These are phyloP conservation scores for Melanotaenia maccullochi DNA, from an alignment of 2,797 vertebrate genomes.

Conservation along the genomic window DNA sequence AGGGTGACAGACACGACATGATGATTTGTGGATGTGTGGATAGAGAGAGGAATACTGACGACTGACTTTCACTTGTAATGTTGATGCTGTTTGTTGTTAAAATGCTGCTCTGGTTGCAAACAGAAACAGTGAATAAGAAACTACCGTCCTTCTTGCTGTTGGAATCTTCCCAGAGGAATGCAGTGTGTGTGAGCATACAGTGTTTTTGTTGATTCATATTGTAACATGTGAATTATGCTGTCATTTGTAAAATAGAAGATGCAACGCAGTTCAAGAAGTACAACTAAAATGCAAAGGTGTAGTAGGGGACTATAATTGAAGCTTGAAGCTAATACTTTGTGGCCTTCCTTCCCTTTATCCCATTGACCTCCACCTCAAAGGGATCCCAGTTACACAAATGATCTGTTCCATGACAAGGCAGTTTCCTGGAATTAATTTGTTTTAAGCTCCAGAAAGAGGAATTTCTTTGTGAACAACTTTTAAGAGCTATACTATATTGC, in stretches of 20 bases:
- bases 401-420: background rate
- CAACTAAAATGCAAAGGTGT: background rate
- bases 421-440: background rate
- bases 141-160: background rate
- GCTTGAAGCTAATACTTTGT: background rate
- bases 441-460: background rate
- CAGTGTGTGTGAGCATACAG: background rate
- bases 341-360: background rate
- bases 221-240: background rate
- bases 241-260: background rate
- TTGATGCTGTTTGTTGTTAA: background rate
- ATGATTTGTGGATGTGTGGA: constrained; percentile 17
- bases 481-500: background rate
- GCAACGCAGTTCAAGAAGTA: background rate
- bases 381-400: background rate
- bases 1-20: constrained; percentile 54
- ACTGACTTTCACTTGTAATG: background rate
- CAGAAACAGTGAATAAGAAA: background rate
- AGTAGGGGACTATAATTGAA: background rate
- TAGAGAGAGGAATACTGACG: background rate
- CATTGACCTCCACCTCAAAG: background rate
- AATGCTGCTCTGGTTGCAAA: background rate
- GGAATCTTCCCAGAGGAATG: background rate
- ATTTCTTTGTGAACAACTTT: background rate
- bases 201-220: background rate